phyloP scores from a whole-genome alignment of 2,797 vertebrate species.

The Gallirallus australis region DNA sequence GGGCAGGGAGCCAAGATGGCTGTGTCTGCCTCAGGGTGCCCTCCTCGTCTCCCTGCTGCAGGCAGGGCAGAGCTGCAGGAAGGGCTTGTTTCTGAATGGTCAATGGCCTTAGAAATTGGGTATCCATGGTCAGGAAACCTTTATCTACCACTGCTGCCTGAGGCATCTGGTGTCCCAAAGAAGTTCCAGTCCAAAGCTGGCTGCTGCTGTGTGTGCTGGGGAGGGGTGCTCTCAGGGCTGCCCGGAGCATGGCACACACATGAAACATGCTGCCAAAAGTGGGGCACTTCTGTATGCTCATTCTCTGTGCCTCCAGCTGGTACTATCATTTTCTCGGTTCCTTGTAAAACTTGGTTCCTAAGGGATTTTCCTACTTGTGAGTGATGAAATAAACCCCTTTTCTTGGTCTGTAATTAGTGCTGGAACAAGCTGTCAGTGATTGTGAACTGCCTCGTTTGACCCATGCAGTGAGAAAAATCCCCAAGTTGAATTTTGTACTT shows the following conservation, averaged over 20 bases:
- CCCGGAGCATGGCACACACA: background rate
- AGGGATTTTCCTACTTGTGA: background rate
- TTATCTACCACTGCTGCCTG: background rate
- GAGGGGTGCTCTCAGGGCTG: background rate
- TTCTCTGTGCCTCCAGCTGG: background rate
- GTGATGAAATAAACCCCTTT: background rate
- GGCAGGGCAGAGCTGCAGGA: background rate
- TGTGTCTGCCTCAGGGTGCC: background rate
- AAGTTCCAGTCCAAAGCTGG: background rate
- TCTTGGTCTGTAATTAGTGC: background rate
- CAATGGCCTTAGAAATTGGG: background rate
- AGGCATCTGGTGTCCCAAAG: background rate
- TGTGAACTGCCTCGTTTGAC: background rate
- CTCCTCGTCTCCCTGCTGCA: background rate
- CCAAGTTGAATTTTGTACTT: background rate
- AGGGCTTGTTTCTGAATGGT: background rate
- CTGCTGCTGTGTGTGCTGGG: background rate
- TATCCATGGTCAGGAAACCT: background rate
- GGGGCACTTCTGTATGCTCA: background rate
- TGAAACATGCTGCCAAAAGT: background rate
- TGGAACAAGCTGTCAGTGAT: background rate
- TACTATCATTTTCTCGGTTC: accelerated
- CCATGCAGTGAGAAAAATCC: background rate
- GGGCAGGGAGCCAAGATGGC: accelerated
- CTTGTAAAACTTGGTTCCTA: background rate